phyloP scores from a whole-genome alignment of 2,797 vertebrate species.

The Poecilia gillii region DNA sequence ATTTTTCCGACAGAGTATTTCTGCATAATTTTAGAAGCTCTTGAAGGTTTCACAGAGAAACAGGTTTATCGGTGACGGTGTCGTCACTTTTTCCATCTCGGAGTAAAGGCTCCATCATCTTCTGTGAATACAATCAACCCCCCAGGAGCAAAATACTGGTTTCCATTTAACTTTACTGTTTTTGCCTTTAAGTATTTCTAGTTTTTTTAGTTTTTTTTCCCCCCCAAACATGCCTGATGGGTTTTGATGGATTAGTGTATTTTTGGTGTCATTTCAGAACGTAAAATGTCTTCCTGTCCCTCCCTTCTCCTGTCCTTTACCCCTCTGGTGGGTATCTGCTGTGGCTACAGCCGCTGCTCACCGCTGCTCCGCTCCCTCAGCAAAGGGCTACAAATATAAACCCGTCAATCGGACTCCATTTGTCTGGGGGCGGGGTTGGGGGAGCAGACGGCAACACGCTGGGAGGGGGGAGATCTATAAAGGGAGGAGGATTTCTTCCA shows the following conservation, averaged over 20 bases:
- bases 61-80: neutral
- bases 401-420: conserved; percentile 54
- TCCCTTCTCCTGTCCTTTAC: neutral
- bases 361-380: conserved; percentile 30
- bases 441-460: conserved; percentile 43
- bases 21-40: neutral
- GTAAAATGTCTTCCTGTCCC: conserved; percentile 23
- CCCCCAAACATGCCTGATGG: neutral
- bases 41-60: neutral
- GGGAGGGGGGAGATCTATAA: conserved; percentile 7
- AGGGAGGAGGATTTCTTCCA: conserved; percentile 13
- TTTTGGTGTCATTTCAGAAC: conserved; percentile 42
- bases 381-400: conserved; percentile 72
- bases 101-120: neutral
- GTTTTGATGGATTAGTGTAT: neutral
- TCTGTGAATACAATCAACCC: neutral
- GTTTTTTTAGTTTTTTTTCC: neutral
- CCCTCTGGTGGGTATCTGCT: conserved; percentile 65
- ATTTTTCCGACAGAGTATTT: neutral
- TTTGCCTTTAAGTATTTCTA: neutral
- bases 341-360: conserved; percentile 24
- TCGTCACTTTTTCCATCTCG: neutral
- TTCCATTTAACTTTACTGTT: neutral
- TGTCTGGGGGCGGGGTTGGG: conserved; percentile 54
- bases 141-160: neutral